Conservation (phyloP, 2,113 vertebrate species). For the Anarrhichthys ocellatus region DNA sequence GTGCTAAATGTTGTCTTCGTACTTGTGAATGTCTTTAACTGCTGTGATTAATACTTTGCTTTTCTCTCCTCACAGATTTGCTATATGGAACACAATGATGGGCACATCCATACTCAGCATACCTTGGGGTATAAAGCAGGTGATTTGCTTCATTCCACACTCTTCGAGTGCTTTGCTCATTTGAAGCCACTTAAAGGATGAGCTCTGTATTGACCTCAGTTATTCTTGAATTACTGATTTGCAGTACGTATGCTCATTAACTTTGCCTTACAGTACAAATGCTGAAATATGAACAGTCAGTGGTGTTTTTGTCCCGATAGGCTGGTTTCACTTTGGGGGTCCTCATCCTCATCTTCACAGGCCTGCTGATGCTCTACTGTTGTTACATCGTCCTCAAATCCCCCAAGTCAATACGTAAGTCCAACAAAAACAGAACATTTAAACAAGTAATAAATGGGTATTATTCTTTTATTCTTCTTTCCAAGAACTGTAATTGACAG, state of each 20-base stretch:
- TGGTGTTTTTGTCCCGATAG: conserved; percentile 77
- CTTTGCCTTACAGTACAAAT: not conserved
- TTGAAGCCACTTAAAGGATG: not conserved
- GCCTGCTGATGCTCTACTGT: conserved; percentile 94
- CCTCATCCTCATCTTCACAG: conserved; percentile 88
- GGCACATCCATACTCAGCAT: conserved; percentile 98
- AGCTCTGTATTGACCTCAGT: not conserved
- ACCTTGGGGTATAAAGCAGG: conserved; percentile 99
- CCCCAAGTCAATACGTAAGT: conserved; percentile 91
- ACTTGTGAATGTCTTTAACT: not conserved
- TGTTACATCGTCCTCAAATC: conserved; percentile 94
- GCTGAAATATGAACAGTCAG: not conserved
- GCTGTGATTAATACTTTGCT: not conserved
- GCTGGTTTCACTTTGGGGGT: conserved; percentile 95
- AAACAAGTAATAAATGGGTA: not conserved
- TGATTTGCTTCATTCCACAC: conserved; percentile 65
- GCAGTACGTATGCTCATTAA: not conserved
- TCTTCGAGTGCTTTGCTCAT: not conserved
- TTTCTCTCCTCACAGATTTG: conserved; percentile 87
- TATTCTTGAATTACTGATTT: not conserved
- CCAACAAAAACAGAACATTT: not conserved
- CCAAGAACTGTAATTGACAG: no score
- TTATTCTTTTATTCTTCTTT: not conserved
- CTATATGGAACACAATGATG: conserved; percentile 99
- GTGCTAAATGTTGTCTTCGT: not conserved